phyloP scores from a whole-genome alignment of 1,140 invertebrate species.

The Penaeus indicus region DNA sequence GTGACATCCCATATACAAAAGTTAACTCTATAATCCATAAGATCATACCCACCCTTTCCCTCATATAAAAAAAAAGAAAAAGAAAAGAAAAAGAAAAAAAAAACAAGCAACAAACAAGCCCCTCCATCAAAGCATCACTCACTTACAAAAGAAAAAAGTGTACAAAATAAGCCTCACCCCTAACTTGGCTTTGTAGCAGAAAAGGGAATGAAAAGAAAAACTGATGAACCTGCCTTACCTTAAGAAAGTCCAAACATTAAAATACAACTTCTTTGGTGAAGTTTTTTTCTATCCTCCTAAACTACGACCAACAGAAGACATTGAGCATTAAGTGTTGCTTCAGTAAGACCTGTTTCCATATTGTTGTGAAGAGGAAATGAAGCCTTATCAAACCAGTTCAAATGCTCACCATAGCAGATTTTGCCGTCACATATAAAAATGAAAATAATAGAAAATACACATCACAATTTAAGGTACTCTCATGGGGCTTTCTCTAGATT shows the following conservation, averaged over 20 bases:
- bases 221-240: slow-evolving; percentile 54
- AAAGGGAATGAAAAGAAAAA: slow-evolving; percentile 59
- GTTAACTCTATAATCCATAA: slow-evolving; percentile 34
- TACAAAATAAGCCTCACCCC: slow-evolving; percentile 58
- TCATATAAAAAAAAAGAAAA: slow-evolving; percentile 6
- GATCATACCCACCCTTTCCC: slow-evolving; percentile 33
- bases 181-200: slow-evolving; percentile 56
- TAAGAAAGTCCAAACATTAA: slow-evolving; percentile 58
- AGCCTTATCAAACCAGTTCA: not conserved
- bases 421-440: slow-evolving; percentile 31
- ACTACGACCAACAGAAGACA: no score
- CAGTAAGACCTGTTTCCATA: not conserved
- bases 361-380: not conserved
- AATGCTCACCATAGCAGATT: slow-evolving; percentile 3
- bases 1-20: slow-evolving; percentile 23
- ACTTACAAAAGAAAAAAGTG: slow-evolving; percentile 15
- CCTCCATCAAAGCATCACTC: slow-evolving; percentile 51
- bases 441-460: slow-evolving; percentile 46
- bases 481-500: slow-evolving; percentile 46
- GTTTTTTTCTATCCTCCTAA: slow-evolving; percentile 47
- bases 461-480: slow-evolving; percentile 56
- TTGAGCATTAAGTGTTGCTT: slow-evolving; percentile 25
- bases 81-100: no score
- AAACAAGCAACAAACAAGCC: slow-evolving; percentile 50
- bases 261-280: slow-evolving; percentile 60